Evolutionary conservation across 1,140 invertebrate genomes (phyloP), one percentile per base, ranked within the genome.

Genomic region (Neodiprion pinetum): DNA sequence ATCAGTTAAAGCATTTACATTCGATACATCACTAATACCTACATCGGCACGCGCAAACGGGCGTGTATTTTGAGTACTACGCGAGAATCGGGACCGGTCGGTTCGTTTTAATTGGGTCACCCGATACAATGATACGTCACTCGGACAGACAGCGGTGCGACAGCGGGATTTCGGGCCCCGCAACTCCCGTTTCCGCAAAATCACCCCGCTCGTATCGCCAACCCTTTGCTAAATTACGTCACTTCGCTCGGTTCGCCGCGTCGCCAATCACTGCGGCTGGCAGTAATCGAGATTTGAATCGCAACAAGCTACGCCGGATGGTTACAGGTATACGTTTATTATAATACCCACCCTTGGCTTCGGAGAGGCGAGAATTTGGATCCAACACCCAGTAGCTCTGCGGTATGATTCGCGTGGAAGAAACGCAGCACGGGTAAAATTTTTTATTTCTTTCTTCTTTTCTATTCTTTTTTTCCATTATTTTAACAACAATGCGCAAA

Each of bases 31-130:
- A 17, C 17, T 0, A 17, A 17, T 17, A 17, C 17, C 17, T 17
- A 17, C 17, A 17, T 17, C 17, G 17, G 17, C 17, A 17, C 17
- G 17, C 0, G 17, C 17, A 0, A 17, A 17, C 17, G 17, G 17
- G 17, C 17, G 17, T 21, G 17, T 21, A 21, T 21, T 21, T 21
- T 21, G 17, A 21, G 17, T 21, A 21, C 17, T 21, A 70, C 74
- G 67, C 66, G 72, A 72, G 74, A 78, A 14, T n/a, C 50, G 50
- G 10, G 50, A 53, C 10, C 10, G 10, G 1, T n/a, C 10, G 50
- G 50, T 53, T 53, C 50, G 50, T 80, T 80, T 83, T 84, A 84
- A 84, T 84, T 82, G 80, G 82, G 83, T 83, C 83, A 83, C 79
- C 76, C 78, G 77, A 82, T 84, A 82, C 81, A 82, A 84, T 83